Conservation (phyloP, 2,113 vertebrate genomes). For the Camarhynchus parvulus region DNA sequence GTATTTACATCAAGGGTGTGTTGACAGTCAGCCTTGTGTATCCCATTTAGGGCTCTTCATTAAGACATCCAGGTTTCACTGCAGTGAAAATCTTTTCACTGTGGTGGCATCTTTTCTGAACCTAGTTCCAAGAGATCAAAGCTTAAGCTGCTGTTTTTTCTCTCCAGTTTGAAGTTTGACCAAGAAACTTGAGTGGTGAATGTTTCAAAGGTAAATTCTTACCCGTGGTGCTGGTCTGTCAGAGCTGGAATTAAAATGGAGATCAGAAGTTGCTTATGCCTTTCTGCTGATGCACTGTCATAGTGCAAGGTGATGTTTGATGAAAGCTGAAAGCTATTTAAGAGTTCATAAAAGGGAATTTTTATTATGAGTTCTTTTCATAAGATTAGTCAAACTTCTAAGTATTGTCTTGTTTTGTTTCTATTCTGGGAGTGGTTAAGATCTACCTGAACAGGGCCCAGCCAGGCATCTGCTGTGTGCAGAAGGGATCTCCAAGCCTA, state of each 20-base stretch:
- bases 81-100: background rate
- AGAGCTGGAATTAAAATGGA: slow-evolving; percentile 14
- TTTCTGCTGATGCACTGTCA: background rate
- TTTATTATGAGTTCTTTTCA: background rate
- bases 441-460: background rate
- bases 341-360: slow-evolving; percentile 43
- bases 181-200: background rate
- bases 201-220: slow-evolving; percentile 36
- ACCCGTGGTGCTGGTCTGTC: background rate
- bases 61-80: background rate
- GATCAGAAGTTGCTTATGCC: background rate
- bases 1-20: background rate
- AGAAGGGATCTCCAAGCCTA: background rate
- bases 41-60: background rate
- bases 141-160: background rate
- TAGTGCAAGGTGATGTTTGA: background rate
- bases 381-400: background rate
- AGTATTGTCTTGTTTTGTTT: background rate
- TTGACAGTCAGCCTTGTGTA: background rate
- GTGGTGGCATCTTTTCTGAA: background rate
- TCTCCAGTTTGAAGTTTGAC: slow-evolving; percentile 7
- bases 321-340: slow-evolving; percentile 11
- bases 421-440: background rate
- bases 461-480: background rate
- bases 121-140: slow-evolving; percentile 45